Evolutionary conservation across 2,888 invertebrate species (phyloP), one percentile per base, ranked within the genome.

Genomic region (Eristalinus aeneus): DNA sequence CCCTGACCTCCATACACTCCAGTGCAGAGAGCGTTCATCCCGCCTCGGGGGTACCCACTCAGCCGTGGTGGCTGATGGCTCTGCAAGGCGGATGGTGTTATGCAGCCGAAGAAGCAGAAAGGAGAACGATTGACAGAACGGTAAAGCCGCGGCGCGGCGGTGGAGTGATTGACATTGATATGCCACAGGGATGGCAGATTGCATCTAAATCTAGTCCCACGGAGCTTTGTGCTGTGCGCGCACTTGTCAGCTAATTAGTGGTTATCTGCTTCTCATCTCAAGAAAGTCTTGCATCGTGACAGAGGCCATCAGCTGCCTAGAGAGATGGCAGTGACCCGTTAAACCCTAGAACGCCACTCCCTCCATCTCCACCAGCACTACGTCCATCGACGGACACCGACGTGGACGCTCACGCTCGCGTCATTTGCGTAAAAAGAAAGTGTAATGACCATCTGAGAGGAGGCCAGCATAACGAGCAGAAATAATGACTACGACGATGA

Each of bases 101-200:
- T 46, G 78, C 16, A 31, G 79, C 74, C 74, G 79, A 69, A 84
- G 78, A 74, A 56, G 23, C 2, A 81, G 22, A 69, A 67, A 27
- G 8, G 34, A 10, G 16, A 2, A 39, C 20, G 67, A 78, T 79
- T 75, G 75, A 84, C 84, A 84, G 79, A 46, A 68, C 34, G 36
- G n/a, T 27, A 46, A n/a, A n/a, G n/a, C n/a, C n/a, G 27, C 27
- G 27, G 27, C 27, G 27, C 27, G 27, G 27, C 10, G 56, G 53
- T 11, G 10, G 65, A 85, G 56, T 77, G 85, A 86, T 74, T 86
- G 85, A 77, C 85, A 86, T 77, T 86, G 85, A 86, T 86, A 81
- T 81, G 76, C 81, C 81, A 39, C 81, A 81, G 76, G 85, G 85
- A 54, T 86, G 69, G 68, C 77, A 69, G 76, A 86, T 81, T 73